These are phyloP conservation scores for Panurus biarmicus DNA, from an alignment of 2,113 vertebrate species.

Conservation along the genomic window DNA sequence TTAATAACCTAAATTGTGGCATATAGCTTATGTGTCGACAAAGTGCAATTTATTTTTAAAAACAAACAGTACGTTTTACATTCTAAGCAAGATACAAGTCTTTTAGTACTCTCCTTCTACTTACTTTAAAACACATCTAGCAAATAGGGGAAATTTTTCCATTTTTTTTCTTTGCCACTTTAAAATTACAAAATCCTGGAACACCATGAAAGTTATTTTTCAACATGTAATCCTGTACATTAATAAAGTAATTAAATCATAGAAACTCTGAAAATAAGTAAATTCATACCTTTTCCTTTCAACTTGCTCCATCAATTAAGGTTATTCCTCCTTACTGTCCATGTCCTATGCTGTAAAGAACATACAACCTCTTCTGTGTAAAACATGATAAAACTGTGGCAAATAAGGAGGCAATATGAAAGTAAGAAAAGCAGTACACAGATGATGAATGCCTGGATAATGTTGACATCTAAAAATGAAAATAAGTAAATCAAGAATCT, in stretches of 20 bases:
- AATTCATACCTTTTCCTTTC: conserved; percentile 29
- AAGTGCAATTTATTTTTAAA: background rate
- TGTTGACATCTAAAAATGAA: conserved; percentile 26
- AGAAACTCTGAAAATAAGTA: background rate
- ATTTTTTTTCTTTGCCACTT: background rate
- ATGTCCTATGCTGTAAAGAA: background rate
- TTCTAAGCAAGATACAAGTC: background rate
- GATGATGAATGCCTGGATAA: conserved; percentile 35
- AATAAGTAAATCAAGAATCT: background rate
- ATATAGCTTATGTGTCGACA: background rate
- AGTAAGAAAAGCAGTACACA: conserved; percentile 51
- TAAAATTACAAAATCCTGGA: background rate
- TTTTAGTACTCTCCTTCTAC: background rate
- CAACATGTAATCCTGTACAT: background rate
- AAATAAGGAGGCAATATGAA: conserved; percentile 61
- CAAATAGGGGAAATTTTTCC: background rate
- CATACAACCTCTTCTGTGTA: conserved; percentile 25
- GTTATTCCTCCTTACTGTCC: background rate
- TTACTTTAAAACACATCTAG: background rate
- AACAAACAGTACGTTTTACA: background rate
- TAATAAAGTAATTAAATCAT: background rate
- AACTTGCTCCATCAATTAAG: background rate
- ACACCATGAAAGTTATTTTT: background rate
- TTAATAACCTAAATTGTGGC: background rate
- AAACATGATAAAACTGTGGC: conserved; percentile 59